Evolutionary conservation across 2,888 invertebrate species (phyloP).

Genomic region (Thera obeliscata): DNA sequence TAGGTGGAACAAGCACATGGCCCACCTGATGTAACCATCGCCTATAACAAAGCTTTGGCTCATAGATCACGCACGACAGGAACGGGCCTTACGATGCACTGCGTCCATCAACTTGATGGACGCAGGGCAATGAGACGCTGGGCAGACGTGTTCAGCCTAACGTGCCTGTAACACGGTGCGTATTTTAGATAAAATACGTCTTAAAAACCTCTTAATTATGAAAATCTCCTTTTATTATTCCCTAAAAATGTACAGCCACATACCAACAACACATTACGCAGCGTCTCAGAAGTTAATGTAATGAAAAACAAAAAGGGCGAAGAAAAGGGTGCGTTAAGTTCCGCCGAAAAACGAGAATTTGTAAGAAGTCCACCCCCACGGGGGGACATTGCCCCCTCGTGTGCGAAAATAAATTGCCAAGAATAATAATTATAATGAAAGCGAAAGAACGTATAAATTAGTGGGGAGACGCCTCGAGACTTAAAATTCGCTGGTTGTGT

Average conservation of each 20-base stretch:
- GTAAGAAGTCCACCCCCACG: slow-evolving; percentile 77
- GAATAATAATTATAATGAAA: slow-evolving; percentile 85
- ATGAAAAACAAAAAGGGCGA: slow-evolving; percentile 85
- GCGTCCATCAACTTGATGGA: too few relatives aligned
- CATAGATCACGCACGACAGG: too few relatives aligned
- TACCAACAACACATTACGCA: slow-evolving; percentile 76
- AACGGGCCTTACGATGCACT: too few relatives aligned
- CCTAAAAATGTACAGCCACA: slow-evolving; percentile 64
- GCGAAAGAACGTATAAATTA: slow-evolving; percentile 85
- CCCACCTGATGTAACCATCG: too few relatives aligned
- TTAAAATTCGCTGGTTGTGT: slow-evolving; percentile 60
- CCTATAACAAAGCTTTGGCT: too few relatives aligned
- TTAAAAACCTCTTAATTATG: slow-evolving; percentile 15
- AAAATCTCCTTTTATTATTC: slow-evolving; percentile 61
- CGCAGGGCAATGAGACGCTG: too few relatives aligned
- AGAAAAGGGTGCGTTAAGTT: slow-evolving; percentile 84
- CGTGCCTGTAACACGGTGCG: too few relatives aligned
- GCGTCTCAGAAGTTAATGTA: slow-evolving; percentile 83
- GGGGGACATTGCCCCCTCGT: slow-evolving; percentile 77
- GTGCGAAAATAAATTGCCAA: slow-evolving; percentile 85
- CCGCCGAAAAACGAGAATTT: slow-evolving; percentile 84
- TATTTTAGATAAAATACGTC: neutral
- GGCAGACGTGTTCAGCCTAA: too few relatives aligned
- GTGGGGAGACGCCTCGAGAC: slow-evolving; percentile 78
- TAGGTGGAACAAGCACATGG: too few relatives aligned